Evolutionary conservation across 2,797 vertebrate species (phyloP), one percentile per base, ranked within the genome.

Genomic region (Hozukius guyotensis): DNA sequence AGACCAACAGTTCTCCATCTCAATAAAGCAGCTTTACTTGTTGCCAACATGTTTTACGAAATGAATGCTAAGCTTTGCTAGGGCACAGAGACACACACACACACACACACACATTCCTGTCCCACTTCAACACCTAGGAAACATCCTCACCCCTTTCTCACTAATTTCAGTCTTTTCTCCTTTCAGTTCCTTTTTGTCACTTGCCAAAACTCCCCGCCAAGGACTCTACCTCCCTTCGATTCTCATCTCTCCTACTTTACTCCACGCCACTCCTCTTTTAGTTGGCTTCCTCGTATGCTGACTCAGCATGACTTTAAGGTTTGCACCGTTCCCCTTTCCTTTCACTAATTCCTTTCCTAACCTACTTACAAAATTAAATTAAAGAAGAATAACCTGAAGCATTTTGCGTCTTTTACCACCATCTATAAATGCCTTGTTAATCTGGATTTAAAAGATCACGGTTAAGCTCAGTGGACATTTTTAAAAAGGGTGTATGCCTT

Each of bases 391-490:
- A 34, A 65, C 57, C 62, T 20, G 7, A 52, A 22, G 49, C 25
- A 32, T 36, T 69, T 65, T 60, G 2, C 8, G 3, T 64, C 3
- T 12, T 52, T 70, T 8, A 32, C n/a, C 6, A 42, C 2, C 18
- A 25, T 22, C 3, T 74, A 72, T 18, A 25, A 67, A 63, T 32
- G 16, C 25, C 42, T 72, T 5, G 2, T 12, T 36, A 24, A 52
- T 61, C 27, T 57, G 22, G 24, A 22, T 29, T 27, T 2, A 24
- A 38, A 18, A 34, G 14, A 25, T 32, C 1, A 16, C 3, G 65
- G 46, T 81, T 67, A 76, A 72, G 81, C 91, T 91, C 90, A 90
- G 87, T 83, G 88, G 87, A 89, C 49, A 42, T 74, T 87, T 90
- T 81, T 61, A 76, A 67, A 74, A 76, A 53, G 25, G 14, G 8